Base-by-base conservation (phyloP, 2,888 invertebrate species). In the Himalopsyche anomala region DNA sequence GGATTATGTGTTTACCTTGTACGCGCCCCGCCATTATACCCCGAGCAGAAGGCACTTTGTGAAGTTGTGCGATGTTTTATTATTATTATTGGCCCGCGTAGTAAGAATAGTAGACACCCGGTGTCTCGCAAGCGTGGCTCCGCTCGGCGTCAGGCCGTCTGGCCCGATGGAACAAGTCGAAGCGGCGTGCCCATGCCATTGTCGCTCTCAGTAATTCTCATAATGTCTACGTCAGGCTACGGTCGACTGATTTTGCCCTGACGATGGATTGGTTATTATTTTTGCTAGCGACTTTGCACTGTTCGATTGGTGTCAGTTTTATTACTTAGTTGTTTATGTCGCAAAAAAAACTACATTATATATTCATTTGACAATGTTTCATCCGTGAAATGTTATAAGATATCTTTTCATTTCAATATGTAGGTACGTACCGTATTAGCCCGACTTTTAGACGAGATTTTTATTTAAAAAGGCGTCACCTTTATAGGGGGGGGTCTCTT, bases 81-180 rank as follows among this genome's bases (percentile, higher is more conserved):
- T 62, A 56, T 69, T 69, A 74, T 74, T 74, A 74, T 74, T 74
- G 19, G 28, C 74, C 38, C 28, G 36, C 36, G 74, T 28, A 74
- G 74, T 74, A 38, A 8, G 19, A 74, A 74, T 74, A 74, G 74
- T 36, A 36, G 11, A 74, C 74, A 15, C 36, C 28, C 74, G 74
- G 74, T 36, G 74, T 74, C 74, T 74, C 36, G 74, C 74, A 36
- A 74, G 36, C 74, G 38, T 36, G 74, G 74, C 74, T 36, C 74
- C 36, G 74, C 12, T 74, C 1, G 74, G 74, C 74, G 74, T 36
- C 74, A 74, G 74, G 74, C 74, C 74, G 74, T 74, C 74, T 74
- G 74, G 74, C 36, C 74, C 74, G 74, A 74, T 36, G 28, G 74
- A 36, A 36, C 74, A 36, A 74, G 19, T 74, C 15, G 28, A 36